Evolutionary conservation across 2,113 vertebrate species (phyloP), one percentile per base, ranked within the genome.

Genomic region (Serinus canaria): DNA sequence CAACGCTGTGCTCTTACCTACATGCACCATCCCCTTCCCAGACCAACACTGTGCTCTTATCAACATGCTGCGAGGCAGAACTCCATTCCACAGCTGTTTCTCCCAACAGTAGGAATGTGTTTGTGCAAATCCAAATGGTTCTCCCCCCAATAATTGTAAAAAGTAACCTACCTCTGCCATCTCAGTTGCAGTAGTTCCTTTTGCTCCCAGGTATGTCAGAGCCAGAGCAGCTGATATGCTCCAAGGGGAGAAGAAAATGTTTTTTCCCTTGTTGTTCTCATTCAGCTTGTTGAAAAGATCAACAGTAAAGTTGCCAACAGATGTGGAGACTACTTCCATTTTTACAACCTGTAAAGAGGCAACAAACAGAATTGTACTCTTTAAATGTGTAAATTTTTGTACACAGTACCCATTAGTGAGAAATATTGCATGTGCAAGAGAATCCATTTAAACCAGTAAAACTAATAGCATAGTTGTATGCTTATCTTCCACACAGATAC

Each of bases 181-280:
- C 97, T 99, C 98, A 23, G 82, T 88, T 18, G 98, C 98, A 8
- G 99, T 99, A 68, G 97, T 64, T 39, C 98, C 98, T 96, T 93
- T 97, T 33, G 99, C 98, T 9, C 99, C 99, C 62, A 99, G 85
- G 83, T 98, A 98, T 33, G 98, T 94, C 98, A 99, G 98, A 46
- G 98, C 97, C 93, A 99, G 87, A 33, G 98, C 98, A 9, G 98
- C 97, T 14, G 99, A 98, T 97, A 99, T 97, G 91, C 99, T 99
- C 95, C 98, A 97, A 1, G 99, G 98, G 4, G 98, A 99, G 59
- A 99, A 53, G 80, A 99, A 99, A 90, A 99, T 44, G 66, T 99
- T 99, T 30, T 97, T 96, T 0, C 47, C 63, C 10, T 97, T 50
- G 1, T 91, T 95, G 2, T 18, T 13, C 33, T 97, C 96, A 92